Evolutionary conservation across 2,797 vertebrate genomes (phyloP).

Genomic region (Enteromius treurensis): DNA sequence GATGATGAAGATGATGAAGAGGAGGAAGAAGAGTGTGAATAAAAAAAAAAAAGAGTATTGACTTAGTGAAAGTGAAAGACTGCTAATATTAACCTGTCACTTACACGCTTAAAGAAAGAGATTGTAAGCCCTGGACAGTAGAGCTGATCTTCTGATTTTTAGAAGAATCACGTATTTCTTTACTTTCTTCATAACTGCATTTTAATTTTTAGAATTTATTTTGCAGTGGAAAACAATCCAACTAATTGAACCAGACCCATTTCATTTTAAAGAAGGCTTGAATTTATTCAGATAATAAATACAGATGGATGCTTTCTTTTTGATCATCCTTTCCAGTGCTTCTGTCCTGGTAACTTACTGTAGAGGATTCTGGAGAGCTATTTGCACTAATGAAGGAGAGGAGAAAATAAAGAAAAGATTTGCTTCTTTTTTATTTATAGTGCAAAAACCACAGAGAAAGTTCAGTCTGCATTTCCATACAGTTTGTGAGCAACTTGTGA

Average conservation of each 20-base stretch:
- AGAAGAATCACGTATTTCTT: conserved; percentile 13
- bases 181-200: conserved; percentile 14
- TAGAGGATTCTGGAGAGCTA: background rate
- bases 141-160: conserved; percentile 34
- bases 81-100: conserved; percentile 33
- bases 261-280: conserved; percentile 1
- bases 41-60: conserved; percentile 68
- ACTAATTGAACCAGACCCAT: conserved; percentile 9
- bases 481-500: background rate
- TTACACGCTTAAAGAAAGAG: background rate
- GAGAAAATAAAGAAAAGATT: conserved; percentile 30
- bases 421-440: conserved; percentile 1
- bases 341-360: background rate
- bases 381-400: conserved; percentile 9
- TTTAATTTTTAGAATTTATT: conserved; percentile 36
- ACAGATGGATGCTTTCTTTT: conserved; percentile 1
- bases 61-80: conserved; percentile 66
- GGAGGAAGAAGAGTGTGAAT: conserved; percentile 65
- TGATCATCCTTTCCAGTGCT: background rate
- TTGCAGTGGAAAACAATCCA: conserved; percentile 5
- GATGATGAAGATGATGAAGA: conserved; percentile 83
- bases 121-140: conserved; percentile 37
- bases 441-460: conserved; percentile 3
- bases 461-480: conserved; percentile 13
- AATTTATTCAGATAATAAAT: conserved; percentile 9